Percentiles rank a stretch among this genome's conserved stretches.
Evolutionary conservation across 2,888 invertebrate species (phyloP).

Genomic region (Nasonia oneida): DNA sequence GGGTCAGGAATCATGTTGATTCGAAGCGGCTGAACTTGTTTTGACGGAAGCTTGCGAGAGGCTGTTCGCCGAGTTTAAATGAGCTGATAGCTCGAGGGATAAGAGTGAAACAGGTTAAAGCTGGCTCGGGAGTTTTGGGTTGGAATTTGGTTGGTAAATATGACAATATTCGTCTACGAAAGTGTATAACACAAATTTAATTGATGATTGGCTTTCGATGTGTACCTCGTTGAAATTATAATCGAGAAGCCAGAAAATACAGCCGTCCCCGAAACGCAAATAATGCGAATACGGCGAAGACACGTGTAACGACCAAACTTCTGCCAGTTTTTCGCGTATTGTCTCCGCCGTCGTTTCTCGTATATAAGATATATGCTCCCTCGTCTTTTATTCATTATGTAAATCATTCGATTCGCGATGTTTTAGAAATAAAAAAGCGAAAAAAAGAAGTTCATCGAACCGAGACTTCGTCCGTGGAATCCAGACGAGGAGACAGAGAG

Average conservation of each 20-base stretch:
- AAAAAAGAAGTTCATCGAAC: constrained; percentile 18
- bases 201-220: too few relatives aligned
- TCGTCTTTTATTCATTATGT: constrained; percentile 29
- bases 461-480: not conserved
- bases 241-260: not conserved
- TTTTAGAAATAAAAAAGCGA: not conserved
- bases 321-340: not conserved
- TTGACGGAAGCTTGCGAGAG: not conserved
- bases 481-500: not conserved
- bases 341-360: not conserved
- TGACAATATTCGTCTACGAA: too few relatives aligned
- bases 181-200: too few relatives aligned
- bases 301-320: not conserved
- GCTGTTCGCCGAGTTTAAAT: not conserved
- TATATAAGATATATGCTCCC: not conserved
- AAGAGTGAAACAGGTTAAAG: not conserved
- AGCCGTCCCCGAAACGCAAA: not conserved
- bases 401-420: constrained; percentile 10
- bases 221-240: not conserved
- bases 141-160: not conserved
- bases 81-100: not conserved
- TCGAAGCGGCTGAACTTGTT: not conserved
- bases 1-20: not conserved
- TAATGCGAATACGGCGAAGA: not conserved
- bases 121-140: not conserved